phyloP scores from a whole-genome alignment of 23 tunicate species.

The Styela plicata region DNA sequence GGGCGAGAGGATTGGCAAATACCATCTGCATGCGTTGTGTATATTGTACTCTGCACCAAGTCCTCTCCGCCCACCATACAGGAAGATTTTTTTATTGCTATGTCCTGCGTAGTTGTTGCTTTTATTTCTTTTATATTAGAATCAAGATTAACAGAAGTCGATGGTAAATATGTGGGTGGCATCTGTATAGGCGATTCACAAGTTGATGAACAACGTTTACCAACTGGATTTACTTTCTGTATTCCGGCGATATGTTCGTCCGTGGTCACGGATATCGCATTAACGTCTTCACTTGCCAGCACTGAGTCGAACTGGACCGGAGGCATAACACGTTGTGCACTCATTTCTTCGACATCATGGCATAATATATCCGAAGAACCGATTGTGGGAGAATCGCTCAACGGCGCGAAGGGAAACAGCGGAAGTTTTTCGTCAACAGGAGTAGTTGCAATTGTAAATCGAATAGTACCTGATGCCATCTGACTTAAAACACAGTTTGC shows the following conservation, averaged over 20 bases:
- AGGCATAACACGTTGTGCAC: neutral
- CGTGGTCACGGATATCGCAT: neutral
- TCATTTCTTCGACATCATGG: neutral
- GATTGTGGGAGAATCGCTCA: neutral
- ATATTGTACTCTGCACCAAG: constrained; percentile 8
- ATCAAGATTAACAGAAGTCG: neutral
- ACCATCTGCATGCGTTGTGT: neutral
- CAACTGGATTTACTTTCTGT: neutral
- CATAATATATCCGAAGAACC: neutral
- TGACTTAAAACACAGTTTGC: neutral
- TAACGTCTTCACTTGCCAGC: neutral
- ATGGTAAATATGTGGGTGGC: neutral
- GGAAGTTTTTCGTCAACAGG: constrained; percentile 5
- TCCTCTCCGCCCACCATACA: constrained; percentile 25
- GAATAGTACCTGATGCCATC: neutral
- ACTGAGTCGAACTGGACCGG: neutral
- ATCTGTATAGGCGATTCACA: neutral
- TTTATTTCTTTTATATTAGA: neutral
- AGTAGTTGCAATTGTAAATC: constrained; percentile 3
- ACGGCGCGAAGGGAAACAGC: neutral
- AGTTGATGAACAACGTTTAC: neutral
- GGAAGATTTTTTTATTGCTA: constrained; percentile 27
- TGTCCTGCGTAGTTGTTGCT: neutral
- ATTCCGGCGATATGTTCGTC: too few species aligned
- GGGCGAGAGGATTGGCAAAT: neutral